Percentiles rank a stretch among this genome's conserved stretches.
phyloP scores from a whole-genome alignment of 2,888 invertebrate species.

The Drosophila limbata region DNA sequence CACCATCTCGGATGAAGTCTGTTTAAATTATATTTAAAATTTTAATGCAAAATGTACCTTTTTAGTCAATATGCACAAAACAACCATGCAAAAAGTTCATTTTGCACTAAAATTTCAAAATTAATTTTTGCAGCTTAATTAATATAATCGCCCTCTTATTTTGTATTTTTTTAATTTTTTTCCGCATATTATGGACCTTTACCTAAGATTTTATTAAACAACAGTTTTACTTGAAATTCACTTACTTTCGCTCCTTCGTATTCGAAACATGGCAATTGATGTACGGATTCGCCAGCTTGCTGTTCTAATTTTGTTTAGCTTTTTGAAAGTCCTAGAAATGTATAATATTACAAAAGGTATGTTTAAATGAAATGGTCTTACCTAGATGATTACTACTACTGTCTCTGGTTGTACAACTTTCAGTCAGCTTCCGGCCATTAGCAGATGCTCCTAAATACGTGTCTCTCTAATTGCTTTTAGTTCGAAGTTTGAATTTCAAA shows the following conservation, averaged over 20 bases:
- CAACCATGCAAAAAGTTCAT: no score
- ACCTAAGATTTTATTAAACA: not conserved
- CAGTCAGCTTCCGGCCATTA: constrained; percentile 31
- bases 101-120: no score
- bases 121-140: no score
- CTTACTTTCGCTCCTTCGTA: constrained; percentile 21
- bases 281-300: constrained; percentile 38
- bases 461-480: constrained; percentile 11
- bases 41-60: no score
- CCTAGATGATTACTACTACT: not conserved
- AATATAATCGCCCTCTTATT: no score
- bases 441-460: not conserved
- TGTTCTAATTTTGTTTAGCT: not conserved
- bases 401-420: not conserved
- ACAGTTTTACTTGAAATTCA: not conserved
- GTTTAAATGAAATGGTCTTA: not conserved
- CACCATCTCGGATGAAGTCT: constrained; percentile 55
- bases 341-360: not conserved
- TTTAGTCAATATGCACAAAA: no score
- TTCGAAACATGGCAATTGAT: not conserved
- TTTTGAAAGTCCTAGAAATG: not conserved
- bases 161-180: no score
- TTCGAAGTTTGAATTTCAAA: not conserved
- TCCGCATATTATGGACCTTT: no score
- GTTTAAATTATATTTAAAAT: no score